Percentiles rank a stretch among this genome's conserved stretches.
Evolutionary conservation across 2,888 invertebrate species (phyloP).

Genomic region (Leuctra nigra): DNA sequence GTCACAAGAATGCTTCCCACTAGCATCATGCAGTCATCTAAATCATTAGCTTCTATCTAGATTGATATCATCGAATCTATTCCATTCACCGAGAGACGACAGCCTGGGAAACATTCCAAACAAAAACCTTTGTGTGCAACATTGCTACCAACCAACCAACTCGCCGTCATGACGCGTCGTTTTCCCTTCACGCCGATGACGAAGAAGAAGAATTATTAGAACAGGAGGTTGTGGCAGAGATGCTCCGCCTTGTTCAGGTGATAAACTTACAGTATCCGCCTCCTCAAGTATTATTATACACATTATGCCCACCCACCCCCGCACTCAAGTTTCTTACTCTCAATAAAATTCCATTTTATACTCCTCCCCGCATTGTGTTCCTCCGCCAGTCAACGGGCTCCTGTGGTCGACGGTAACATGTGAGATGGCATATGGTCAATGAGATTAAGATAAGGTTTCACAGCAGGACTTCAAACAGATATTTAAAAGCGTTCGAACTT

Average conservation of each 20-base stretch:
- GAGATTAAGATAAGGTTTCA: no score
- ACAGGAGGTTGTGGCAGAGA: not conserved
- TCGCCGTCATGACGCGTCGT: not conserved
- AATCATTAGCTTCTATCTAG: no score
- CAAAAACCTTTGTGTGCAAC: not conserved
- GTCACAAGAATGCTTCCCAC: no score
- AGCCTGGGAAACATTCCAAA: constrained; percentile 7
- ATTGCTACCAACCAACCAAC: not conserved
- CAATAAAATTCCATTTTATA: constrained; percentile 3
- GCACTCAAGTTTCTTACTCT: constrained; percentile 5
- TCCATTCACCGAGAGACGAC: constrained; percentile 4
- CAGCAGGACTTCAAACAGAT: no score
- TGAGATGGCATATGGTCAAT: no score
- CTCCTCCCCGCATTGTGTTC: constrained; percentile 5
- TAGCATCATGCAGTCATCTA: no score
- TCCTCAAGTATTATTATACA: constrained; percentile 2
- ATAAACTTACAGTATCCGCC: constrained; percentile 23
- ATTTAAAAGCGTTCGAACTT: no score
- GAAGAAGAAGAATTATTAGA: not conserved
- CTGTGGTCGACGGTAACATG: no score
- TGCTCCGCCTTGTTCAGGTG: constrained; percentile 15
- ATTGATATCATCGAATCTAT: no score
- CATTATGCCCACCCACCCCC: constrained; percentile 17
- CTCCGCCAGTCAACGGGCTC: no score
- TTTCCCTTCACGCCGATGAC: not conserved